Conservation (phyloP, 2,113 vertebrate genomes). For the Sturnus vulgaris region DNA sequence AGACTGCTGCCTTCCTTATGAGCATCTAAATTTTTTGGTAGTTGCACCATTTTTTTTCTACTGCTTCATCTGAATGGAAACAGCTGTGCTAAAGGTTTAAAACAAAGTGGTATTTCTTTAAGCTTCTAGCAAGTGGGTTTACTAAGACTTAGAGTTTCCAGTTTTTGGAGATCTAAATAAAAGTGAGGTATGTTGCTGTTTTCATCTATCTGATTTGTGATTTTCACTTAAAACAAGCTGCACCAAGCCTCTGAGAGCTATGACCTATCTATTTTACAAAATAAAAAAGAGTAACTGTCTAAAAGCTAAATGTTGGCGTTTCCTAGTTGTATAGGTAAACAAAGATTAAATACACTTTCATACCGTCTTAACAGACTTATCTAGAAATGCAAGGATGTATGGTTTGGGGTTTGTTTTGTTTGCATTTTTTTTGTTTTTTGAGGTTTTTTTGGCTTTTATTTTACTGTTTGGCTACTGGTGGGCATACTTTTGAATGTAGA, state of each 20-base stretch:
- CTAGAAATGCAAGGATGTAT: neutral
- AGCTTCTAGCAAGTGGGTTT: neutral
- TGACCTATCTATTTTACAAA: neutral
- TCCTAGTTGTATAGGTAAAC: neutral
- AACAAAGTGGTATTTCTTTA: neutral
- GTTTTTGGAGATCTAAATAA: neutral
- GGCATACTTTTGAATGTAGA: neutral
- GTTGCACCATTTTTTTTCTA: neutral
- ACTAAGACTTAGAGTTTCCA: neutral
- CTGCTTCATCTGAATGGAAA: neutral
- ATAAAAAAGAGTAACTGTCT: neutral
- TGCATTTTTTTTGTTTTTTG: neutral
- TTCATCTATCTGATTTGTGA: neutral
- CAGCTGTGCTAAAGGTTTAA: neutral
- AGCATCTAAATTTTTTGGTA: neutral
- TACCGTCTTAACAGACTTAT: neutral
- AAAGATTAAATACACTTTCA: neutral
- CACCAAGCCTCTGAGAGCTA: fast-evolving
- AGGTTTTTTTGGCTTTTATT: neutral
- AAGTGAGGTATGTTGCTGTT: neutral
- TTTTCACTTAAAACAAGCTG: neutral
- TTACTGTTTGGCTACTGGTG: neutral
- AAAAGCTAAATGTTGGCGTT: neutral
- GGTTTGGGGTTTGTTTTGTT: neutral
- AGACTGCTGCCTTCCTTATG: neutral